A percentile compares a stretch with the other conserved stretches of the same genome.
Conservation (phyloP, 2,113 vertebrate species). For the Oncorhynchus masou region DNA sequence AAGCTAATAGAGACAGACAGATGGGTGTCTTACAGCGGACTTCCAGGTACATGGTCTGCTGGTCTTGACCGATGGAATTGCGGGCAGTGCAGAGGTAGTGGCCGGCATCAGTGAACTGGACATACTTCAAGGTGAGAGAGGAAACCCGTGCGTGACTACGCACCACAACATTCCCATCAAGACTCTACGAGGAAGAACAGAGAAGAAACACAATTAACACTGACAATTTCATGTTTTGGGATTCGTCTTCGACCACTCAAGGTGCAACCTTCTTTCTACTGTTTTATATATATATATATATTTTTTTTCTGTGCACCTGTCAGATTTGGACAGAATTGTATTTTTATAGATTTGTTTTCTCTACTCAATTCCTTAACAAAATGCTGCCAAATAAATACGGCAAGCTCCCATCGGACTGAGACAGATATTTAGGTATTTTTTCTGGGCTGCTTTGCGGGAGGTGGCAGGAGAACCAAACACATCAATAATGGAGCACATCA, state of each 20-base stretch:
- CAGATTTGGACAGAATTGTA: not conserved
- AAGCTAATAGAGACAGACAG: too few relatives aligned
- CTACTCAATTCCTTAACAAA: not conserved
- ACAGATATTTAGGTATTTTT: not conserved
- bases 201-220: not conserved
- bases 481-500: constrained; percentile 27
- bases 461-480: not conserved
- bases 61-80: constrained; percentile 94
- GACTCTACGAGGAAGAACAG: constrained; percentile 71
- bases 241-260: not conserved
- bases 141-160: constrained; percentile 90
- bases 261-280: not conserved
- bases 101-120: constrained; percentile 93
- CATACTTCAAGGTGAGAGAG: constrained; percentile 90
- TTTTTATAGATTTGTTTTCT: not conserved
- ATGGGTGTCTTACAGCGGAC: constrained; percentile 87
- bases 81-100: constrained; percentile 91
- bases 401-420: too few relatives aligned
- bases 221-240: not conserved
- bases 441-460: not conserved
- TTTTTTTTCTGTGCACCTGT: not conserved
- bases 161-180: constrained; percentile 87
- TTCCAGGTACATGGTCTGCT: constrained; percentile 89
- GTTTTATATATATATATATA: not conserved
- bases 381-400: not conserved